A percentile compares a stretch with the other conserved stretches of the same genome.
Evolutionary conservation across 2,797 vertebrate genomes (phyloP).

Genomic region (Tympanoctomys barrerae): DNA sequence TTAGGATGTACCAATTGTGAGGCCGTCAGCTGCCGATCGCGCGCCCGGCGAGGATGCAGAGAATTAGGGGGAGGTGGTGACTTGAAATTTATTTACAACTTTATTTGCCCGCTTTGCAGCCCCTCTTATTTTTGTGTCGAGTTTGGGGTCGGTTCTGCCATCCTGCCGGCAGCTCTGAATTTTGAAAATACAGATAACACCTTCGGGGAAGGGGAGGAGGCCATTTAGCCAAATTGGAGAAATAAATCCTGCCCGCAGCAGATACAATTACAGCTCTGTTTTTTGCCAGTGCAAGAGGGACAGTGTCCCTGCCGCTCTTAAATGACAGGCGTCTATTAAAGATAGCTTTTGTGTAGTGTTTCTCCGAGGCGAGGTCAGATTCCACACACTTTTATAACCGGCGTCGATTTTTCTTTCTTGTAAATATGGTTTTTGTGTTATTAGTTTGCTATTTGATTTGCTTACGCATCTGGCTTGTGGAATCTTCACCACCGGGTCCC

Average conservation of each 20-base stretch:
- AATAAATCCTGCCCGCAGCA: constrained; percentile 78
- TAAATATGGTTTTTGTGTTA: constrained; percentile 78
- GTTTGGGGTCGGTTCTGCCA: constrained; percentile 67
- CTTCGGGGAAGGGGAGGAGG: constrained; percentile 68
- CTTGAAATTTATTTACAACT: constrained; percentile 81
- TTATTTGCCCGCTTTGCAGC: constrained; percentile 76
- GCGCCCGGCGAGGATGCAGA: constrained; percentile 83
- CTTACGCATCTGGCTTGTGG: constrained; percentile 71
- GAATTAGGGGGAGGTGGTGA: constrained; percentile 76
- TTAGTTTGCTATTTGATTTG: constrained; percentile 82
- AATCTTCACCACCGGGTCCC: constrained; percentile 67
- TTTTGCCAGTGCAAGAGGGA: constrained; percentile 74
- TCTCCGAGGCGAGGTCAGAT: constrained; percentile 82
- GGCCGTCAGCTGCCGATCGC: constrained; percentile 85
- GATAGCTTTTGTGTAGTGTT: constrained; percentile 79
- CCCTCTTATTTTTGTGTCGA: constrained; percentile 76
- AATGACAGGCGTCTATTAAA: constrained; percentile 84
- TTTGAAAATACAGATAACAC: constrained; percentile 74
- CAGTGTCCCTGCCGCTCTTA: constrained; percentile 77
- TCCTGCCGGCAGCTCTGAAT: constrained; percentile 74
- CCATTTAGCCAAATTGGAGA: constrained; percentile 71
- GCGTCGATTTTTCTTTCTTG: constrained; percentile 73
- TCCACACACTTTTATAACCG: constrained; percentile 73
- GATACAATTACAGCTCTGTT: constrained; percentile 80
- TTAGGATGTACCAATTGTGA: constrained; percentile 87